phyloP scores from a whole-genome alignment of 1,140 invertebrate genomes.

The Sycophila sp. region DNA sequence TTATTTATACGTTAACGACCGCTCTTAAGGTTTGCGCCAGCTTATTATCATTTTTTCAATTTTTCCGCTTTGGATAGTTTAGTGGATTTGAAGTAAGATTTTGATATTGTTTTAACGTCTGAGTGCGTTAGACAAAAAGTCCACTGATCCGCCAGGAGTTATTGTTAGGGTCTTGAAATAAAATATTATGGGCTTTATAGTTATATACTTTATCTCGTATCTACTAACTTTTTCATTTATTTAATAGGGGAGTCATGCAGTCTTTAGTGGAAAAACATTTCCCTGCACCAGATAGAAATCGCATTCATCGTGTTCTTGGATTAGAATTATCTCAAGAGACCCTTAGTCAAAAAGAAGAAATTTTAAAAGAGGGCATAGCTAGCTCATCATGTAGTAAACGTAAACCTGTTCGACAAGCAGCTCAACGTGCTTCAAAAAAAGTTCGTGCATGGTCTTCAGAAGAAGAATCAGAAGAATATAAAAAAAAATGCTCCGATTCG shows the following conservation, averaged over 20 bases:
- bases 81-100: too few species aligned
- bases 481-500: slow-evolving; percentile 69
- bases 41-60: too few species aligned
- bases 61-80: too few species aligned
- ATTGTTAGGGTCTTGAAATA: too few species aligned
- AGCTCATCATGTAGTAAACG: slow-evolving; percentile 64
- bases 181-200: too few species aligned
- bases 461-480: slow-evolving; percentile 70
- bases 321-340: slow-evolving; percentile 67
- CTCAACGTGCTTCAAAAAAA: slow-evolving; percentile 74
- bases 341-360: background rate
- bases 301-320: slow-evolving; percentile 83
- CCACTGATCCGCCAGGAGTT: too few species aligned
- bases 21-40: too few species aligned
- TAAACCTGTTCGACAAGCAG: slow-evolving; percentile 76
- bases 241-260: slow-evolving; percentile 86
- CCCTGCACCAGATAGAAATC: slow-evolving; percentile 89
- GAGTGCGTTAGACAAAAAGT: too few species aligned
- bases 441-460: slow-evolving; percentile 74
- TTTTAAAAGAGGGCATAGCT: background rate
- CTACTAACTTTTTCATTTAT: background rate
- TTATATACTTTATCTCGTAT: too few species aligned
- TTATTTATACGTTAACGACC: too few species aligned
- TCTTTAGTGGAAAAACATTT: slow-evolving; percentile 97
- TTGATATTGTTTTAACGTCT: too few species aligned